phyloP scores from a whole-genome alignment of 2,797 vertebrate genomes.

The Myotis planiceps region DNA sequence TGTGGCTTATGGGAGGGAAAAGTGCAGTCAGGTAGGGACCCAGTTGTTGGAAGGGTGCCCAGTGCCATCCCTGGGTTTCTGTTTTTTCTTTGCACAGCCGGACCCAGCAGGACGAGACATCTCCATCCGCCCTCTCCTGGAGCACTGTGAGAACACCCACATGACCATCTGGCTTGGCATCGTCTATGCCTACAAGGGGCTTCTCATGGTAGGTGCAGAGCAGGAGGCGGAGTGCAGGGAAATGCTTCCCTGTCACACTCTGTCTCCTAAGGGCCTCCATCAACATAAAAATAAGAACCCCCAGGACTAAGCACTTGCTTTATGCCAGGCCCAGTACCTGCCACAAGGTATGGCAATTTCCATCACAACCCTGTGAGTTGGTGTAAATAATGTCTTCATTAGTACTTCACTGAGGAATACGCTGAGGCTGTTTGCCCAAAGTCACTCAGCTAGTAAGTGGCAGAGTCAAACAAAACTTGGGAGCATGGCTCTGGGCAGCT shows the following conservation, averaged over 20 bases:
- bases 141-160: conserved; percentile 99
- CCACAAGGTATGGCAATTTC: background rate
- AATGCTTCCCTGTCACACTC: background rate
- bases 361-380: background rate
- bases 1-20: background rate
- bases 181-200: conserved; percentile 99
- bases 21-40: background rate
- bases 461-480: background rate
- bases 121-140: conserved; percentile 97
- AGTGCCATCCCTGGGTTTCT: background rate
- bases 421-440: background rate
- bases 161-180: conserved; percentile 99
- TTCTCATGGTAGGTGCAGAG: conserved; percentile 95
- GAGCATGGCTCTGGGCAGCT: background rate
- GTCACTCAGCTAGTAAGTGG: background rate
- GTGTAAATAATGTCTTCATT: background rate
- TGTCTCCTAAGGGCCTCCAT: background rate
- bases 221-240: background rate
- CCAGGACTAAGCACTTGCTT: background rate
- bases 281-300: background rate
- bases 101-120: conserved; percentile 98
- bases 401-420: background rate
- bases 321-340: background rate
- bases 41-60: background rate
- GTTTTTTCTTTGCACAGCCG: conserved; percentile 88